These are phyloP conservation scores for Lutraria lutraria DNA, from an alignment of 2,888 invertebrate species.

Conservation along the genomic window DNA sequence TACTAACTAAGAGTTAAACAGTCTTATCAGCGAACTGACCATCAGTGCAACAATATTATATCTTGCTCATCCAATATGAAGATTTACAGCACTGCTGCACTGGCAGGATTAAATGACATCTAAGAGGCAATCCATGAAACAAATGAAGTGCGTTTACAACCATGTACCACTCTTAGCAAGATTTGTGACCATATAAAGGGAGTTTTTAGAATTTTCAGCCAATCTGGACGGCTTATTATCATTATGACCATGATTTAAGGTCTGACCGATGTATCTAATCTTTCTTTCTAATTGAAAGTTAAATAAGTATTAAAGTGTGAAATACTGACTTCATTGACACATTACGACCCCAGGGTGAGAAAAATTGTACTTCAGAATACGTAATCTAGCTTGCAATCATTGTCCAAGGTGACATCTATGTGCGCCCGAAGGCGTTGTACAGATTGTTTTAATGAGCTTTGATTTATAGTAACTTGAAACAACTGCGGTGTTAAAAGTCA, in stretches of 20 bases:
- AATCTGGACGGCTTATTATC: not conserved
- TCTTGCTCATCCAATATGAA: too few relatives aligned
- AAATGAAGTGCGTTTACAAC: too few relatives aligned
- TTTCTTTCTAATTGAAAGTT: constrained; percentile 24
- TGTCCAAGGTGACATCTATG: constrained; percentile 37
- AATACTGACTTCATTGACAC: constrained; percentile 22
- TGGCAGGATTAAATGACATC: too few relatives aligned
- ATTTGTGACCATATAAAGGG: not conserved
- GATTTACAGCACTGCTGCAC: too few relatives aligned
- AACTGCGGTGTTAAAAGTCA: constrained; percentile 8
- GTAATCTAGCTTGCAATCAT: constrained; percentile 35
- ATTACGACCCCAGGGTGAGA: constrained; percentile 11
- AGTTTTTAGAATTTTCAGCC: not conserved
- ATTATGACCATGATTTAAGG: constrained; percentile 5
- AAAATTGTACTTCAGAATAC: not conserved
- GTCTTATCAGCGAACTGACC: too few relatives aligned
- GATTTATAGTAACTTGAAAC: constrained; percentile 40
- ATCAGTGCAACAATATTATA: too few relatives aligned
- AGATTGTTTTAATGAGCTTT: constrained; percentile 11
- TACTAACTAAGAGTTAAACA: too few relatives aligned
- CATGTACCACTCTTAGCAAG: too few relatives aligned
- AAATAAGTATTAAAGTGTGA: not conserved
- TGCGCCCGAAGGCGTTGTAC: constrained; percentile 17
- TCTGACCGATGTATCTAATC: not conserved
- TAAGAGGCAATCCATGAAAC: too few relatives aligned